Conservation (phyloP, 2,888 invertebrate genomes). For the Sinelater perroti region DNA sequence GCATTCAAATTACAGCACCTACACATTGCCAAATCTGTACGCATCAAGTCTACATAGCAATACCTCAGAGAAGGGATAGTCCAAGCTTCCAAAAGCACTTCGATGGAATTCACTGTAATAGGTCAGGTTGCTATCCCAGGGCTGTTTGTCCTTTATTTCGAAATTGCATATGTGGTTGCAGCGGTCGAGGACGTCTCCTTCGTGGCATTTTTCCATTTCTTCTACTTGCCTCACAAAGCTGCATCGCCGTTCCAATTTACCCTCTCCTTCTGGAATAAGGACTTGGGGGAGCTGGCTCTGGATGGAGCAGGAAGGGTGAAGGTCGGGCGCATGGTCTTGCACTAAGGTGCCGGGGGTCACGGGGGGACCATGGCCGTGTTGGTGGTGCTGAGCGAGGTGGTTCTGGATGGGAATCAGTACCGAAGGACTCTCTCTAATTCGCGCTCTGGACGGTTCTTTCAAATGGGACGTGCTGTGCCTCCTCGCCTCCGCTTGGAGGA, state of each 20-base stretch:
- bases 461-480: slow-evolving; percentile 57
- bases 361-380: slow-evolving; percentile 64
- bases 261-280: slow-evolving; percentile 60
- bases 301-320: slow-evolving; percentile 54
- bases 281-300: slow-evolving; percentile 65
- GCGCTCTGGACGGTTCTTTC: slow-evolving; percentile 50
- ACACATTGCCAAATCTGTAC: too few species aligned
- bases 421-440: slow-evolving; percentile 59
- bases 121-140: slow-evolving; percentile 53
- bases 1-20: too few species aligned
- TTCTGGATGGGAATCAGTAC: slow-evolving; percentile 62
- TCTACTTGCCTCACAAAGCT: slow-evolving; percentile 64
- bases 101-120: slow-evolving; percentile 56
- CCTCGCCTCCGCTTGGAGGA: slow-evolving; percentile 52
- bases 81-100: slow-evolving; percentile 59
- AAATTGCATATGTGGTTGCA: slow-evolving; percentile 61
- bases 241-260: slow-evolving; percentile 59
- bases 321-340: slow-evolving; percentile 43
- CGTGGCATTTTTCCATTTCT: slow-evolving; percentile 56
- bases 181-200: slow-evolving; percentile 55
- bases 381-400: slow-evolving; percentile 54
- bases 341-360: slow-evolving; percentile 54
- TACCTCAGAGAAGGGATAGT: slow-evolving; percentile 62
- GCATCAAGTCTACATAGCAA: too few species aligned
- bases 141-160: slow-evolving; percentile 57